These are phyloP conservation scores for Mormyrus proboscirostris DNA, from an alignment of 2,797 vertebrate species.

Conservation along the genomic window DNA sequence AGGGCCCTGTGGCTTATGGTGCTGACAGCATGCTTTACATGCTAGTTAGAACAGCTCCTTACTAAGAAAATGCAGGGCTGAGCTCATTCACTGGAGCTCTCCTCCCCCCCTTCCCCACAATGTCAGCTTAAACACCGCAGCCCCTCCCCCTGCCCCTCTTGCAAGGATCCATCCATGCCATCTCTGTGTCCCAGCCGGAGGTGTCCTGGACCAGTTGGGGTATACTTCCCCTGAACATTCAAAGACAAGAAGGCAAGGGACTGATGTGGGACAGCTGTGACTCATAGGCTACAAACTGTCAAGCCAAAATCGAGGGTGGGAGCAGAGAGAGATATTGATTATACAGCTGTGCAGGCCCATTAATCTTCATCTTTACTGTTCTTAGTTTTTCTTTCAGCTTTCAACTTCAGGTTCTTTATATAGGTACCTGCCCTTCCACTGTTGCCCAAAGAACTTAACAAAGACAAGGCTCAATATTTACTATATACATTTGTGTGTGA, in stretches of 20 bases:
- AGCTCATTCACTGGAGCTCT: slow-evolving; percentile 49
- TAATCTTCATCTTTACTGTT: not conserved
- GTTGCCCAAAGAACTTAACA: not conserved
- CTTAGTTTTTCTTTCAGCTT: not conserved
- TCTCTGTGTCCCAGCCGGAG: slow-evolving; percentile 5
- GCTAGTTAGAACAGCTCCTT: slow-evolving; percentile 17
- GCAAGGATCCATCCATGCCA: not conserved
- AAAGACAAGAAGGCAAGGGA: slow-evolving; percentile 1
- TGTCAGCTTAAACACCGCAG: slow-evolving; percentile 50
- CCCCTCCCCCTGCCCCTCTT: slow-evolving; percentile 31
- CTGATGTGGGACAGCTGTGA: not conserved
- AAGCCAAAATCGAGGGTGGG: not conserved
- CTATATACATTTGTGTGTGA: not conserved
- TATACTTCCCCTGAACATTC: slow-evolving; percentile 8
- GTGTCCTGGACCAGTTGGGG: not conserved
- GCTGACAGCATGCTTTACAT: not conserved
- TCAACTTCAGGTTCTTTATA: not conserved
- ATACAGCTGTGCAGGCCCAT: not conserved
- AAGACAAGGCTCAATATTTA: not conserved
- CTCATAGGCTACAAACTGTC: not conserved
- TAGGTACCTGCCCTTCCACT: not conserved
- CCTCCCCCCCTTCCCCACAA: slow-evolving; percentile 39
- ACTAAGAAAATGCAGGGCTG: slow-evolving; percentile 47
- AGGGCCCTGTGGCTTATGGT: not conserved
- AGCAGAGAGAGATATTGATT: not conserved